Percentiles rank a stretch among this genome's conserved stretches.
These are phyloP conservation scores for Riparia riparia DNA, from an alignment of 2,113 vertebrate species.

Conservation along the genomic window DNA sequence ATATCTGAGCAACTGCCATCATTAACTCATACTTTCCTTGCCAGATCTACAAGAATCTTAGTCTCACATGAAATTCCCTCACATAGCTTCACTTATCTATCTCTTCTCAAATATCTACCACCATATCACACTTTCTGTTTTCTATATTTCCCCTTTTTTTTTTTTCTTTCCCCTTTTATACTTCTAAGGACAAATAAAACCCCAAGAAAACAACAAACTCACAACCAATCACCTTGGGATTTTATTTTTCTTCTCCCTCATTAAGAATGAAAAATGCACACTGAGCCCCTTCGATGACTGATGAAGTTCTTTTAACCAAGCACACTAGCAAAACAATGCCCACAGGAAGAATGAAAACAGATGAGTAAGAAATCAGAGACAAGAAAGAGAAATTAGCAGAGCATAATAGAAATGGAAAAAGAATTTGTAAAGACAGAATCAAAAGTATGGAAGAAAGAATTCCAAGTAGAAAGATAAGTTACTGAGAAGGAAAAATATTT, in stretches of 20 bases:
- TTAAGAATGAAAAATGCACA: not conserved
- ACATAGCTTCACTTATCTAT: not conserved
- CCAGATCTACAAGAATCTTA: not conserved
- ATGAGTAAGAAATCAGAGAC: not conserved
- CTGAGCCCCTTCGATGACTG: not conserved
- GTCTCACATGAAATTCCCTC: not conserved
- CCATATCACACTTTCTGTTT: not conserved
- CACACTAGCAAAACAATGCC: not conserved
- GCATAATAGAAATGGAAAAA: not conserved
- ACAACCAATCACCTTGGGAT: not conserved
- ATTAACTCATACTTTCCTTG: not conserved
- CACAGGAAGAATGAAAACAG: not conserved
- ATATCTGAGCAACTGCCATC: slow-evolving; percentile 9
- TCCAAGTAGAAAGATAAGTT: not conserved
- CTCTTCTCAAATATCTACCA: not conserved
- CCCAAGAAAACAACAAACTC: not conserved
- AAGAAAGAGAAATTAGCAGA: not conserved
- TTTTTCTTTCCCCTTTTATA: not conserved
- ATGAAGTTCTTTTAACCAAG: not conserved
- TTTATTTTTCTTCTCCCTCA: not conserved
- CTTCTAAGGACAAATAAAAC: not conserved
- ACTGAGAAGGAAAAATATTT: not conserved
- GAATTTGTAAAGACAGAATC: not conserved
- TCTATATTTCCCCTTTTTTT: not conserved
- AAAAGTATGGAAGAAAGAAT: not conserved